Evolutionary conservation across 2,113 vertebrate genomes (phyloP).

Genomic region (Thamnaconus septentrionalis): DNA sequence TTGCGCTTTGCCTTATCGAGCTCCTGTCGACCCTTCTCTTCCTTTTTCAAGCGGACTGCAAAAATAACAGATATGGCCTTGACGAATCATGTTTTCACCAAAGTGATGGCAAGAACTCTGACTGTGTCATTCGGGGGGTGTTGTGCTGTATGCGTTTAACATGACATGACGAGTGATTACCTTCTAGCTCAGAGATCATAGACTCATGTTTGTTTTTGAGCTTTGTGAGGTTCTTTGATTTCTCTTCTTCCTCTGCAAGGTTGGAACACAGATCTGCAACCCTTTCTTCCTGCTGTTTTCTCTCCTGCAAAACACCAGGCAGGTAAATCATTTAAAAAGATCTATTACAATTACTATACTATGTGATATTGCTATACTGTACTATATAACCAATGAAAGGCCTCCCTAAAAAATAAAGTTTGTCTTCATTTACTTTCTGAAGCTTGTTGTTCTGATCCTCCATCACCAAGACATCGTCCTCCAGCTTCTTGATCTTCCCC

Average conservation of each 20-base stretch:
- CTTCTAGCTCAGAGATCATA: slow-evolving; percentile 97
- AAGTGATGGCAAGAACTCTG: neutral
- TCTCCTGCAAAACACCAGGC: slow-evolving; percentile 77
- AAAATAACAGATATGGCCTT: neutral
- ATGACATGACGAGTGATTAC: slow-evolving; percentile 57
- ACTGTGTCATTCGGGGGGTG: no score
- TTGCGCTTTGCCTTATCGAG: slow-evolving; percentile 93
- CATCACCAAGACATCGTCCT: slow-evolving; percentile 91
- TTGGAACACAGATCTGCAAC: slow-evolving; percentile 90
- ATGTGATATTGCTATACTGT: neutral
- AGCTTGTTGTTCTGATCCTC: slow-evolving; percentile 95
- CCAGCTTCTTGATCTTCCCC: slow-evolving; percentile 95
- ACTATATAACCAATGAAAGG: neutral
- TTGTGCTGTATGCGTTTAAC: neutral
- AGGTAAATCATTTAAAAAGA: neutral
- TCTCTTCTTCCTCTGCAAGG: slow-evolving; percentile 94
- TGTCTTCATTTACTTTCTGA: slow-evolving; percentile 76
- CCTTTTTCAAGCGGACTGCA: slow-evolving; percentile 91
- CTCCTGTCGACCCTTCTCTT: slow-evolving; percentile 93
- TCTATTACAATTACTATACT: neutral
- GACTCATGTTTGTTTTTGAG: slow-evolving; percentile 97
- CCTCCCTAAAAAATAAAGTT: neutral
- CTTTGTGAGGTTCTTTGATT: slow-evolving; percentile 95
- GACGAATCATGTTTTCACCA: neutral
- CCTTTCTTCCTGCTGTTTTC: slow-evolving; percentile 91